phyloP scores from a whole-genome alignment of 92 coral and sea anemone species.

The Parazoanthus swiftii region DNA sequence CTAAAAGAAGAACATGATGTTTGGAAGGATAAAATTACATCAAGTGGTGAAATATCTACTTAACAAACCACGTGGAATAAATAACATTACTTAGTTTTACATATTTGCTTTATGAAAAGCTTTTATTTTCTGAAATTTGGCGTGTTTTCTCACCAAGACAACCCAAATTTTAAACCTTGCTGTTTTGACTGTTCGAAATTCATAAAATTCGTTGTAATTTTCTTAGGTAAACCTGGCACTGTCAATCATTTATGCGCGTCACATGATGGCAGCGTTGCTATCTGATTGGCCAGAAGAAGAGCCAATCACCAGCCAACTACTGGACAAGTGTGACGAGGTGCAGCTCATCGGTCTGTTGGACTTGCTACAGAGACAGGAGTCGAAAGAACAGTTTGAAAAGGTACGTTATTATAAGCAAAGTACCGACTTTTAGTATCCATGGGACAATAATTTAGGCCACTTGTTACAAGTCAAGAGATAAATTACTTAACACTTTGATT shows the following conservation, averaged over 20 bases:
- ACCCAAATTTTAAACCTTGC: too few relatives aligned
- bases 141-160: too few relatives aligned
- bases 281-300: constrained; percentile 85
- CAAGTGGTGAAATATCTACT: too few relatives aligned
- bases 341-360: constrained; percentile 93
- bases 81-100: too few relatives aligned
- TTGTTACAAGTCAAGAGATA: too few relatives aligned
- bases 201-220: too few relatives aligned
- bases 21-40: too few relatives aligned
- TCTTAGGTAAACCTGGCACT: constrained; percentile 85
- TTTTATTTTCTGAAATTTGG: too few relatives aligned
- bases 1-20: too few relatives aligned
- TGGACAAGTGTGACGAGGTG: constrained; percentile 94
- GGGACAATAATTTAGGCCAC: not conserved
- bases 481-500: too few relatives aligned
- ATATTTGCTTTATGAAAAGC: too few relatives aligned
- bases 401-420: constrained; percentile 40
- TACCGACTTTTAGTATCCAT: not conserved
- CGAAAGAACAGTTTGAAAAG: constrained; percentile 83
- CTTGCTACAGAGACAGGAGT: constrained; percentile 87
- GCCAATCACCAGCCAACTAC: constrained; percentile 67
- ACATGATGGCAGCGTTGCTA: constrained; percentile 77
- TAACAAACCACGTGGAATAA: too few relatives aligned
- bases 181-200: not conserved
- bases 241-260: constrained; percentile 88